Evolutionary conservation across 1,140 invertebrate species (phyloP), one percentile per base, ranked within the genome.

Genomic region (Dolichoris vasculosae): DNA sequence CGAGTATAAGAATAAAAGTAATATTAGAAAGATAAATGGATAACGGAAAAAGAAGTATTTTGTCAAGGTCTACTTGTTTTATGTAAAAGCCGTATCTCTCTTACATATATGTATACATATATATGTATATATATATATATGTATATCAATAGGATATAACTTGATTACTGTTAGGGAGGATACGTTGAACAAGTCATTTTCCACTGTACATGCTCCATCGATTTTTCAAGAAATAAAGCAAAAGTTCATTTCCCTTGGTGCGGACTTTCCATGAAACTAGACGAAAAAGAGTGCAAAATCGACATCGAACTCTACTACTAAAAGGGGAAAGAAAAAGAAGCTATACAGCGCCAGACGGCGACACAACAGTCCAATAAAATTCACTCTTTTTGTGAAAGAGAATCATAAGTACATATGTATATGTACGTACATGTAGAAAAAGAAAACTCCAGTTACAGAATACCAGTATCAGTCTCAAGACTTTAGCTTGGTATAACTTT

Each of bases 161-260:
- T 51, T 40, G 51, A 63, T 63, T 59, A 79, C 17, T 32, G 76
- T 63, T 40, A 17, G 26, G 23, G 17, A 59, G 76, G 8, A 78
- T 78, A 38, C 46, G 40, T 59, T 32, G 11, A 63, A 11, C 32
- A 26, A 51, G 75, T 77, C 26, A 35, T 78, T 55, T 59, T 78
- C 32, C 9, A 63, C 30, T 20, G 23, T 26, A 59, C 20, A 59
- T 20, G 1, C 0, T 32, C n/a, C 8, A 55, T 64, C 23, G 55
- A 79, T 55, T 80, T 46, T 59, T 32, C 11, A 26, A 73, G 13
- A 76, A 76, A 83, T 83, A 83, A 75, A 38, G 55, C 51, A 63
- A 76, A 83, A 83, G 81, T 69, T 82, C 64, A 75, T 75, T 82
- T 63, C 38, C 48, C 51, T 43, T 26, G 32, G 51, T 51, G 38